Conservation (phyloP, 2,113 vertebrate genomes). For the Euleptes europaea region DNA sequence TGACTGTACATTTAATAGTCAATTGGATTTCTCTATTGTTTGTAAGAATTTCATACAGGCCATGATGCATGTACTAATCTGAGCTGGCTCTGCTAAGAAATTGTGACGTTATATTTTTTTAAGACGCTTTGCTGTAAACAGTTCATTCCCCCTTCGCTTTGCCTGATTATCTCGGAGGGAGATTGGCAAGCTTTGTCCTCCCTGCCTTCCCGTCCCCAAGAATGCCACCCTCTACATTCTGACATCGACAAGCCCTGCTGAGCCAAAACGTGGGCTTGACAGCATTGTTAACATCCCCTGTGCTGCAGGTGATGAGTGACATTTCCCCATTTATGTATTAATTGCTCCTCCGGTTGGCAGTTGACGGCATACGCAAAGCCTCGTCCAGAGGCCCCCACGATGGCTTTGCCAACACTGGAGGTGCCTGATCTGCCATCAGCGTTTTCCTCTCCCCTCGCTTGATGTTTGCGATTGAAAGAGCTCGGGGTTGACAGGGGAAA, state of each 20-base stretch:
- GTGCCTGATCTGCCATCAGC: slow-evolving; percentile 59
- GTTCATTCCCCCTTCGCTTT: not conserved
- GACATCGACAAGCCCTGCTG: rapidly evolving
- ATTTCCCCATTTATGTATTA: slow-evolving; percentile 70
- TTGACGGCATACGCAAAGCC: slow-evolving; percentile 61
- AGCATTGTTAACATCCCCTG: not conserved
- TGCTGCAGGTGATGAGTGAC: slow-evolving; percentile 67
- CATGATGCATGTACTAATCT: not conserved
- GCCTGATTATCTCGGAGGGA: not conserved
- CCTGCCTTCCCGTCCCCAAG: rapidly evolving
- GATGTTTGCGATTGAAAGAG: not conserved
- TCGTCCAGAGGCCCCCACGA: slow-evolving; percentile 28
- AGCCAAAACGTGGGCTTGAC: not conserved
- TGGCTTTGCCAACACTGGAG: slow-evolving; percentile 36
- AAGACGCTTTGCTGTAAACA: not conserved
- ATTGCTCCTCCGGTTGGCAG: slow-evolving; percentile 72
- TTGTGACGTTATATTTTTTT: not conserved
- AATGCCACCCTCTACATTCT: not conserved
- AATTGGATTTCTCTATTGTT: too few species aligned
- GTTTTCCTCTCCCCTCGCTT: slow-evolving; percentile 14
- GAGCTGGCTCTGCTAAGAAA: not conserved
- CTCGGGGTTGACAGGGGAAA: not conserved
- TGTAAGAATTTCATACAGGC: not conserved
- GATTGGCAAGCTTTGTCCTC: rapidly evolving
- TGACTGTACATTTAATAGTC: too few species aligned